Base-by-base conservation (phyloP, 2,888 invertebrate genomes). In the Cloeon dipterum region DNA sequence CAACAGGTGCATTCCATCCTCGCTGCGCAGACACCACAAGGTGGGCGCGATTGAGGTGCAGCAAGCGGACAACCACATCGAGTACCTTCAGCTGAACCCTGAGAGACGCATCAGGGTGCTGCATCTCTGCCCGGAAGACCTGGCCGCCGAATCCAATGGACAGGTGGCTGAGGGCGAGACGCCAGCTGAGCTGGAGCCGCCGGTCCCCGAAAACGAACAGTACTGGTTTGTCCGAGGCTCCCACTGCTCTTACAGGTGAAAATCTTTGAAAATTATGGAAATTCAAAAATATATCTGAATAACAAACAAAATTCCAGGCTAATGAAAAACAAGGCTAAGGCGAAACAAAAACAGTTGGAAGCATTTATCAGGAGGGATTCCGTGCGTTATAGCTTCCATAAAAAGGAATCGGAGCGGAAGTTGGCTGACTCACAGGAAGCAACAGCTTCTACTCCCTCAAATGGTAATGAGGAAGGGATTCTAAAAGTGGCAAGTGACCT, bases 191-290 rank as follows among this genome's bases (percentile, higher is more conserved):
- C 32, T 11, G 29, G 25, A 20, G n/a, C 11, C 14, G 25, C 29
- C 39, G 25, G 20, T 18, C 16, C 52, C 54, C 4, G 44, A 56
- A 26, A 49, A 56, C 17, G 61, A 59, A 42, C 60, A 60, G 41
- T 61, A 61, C 43, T 61, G 60, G 60, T 61, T 61, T 46, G 56
- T 55, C 13, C 52, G 56, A 44, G 58, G 58, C 57, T 29, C 29
- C 14, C 29, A 29, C 16, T 14, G 29, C n/a, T 29, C 29, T 5
- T 29, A 14, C 16, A n/a, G n/a, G n/a, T n/a, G n/a, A 21, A 21
- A 21, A 10, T 21, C 8, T 10, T 21, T 21, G 21, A 21, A 21
- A 10, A 21, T 21, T 21, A 8, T 21, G 21, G 21, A 21, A 21
- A 21, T 21, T 21, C 21, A n/a, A n/a, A n/a, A n/a, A n/a, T n/a